Evolutionary conservation across 1,140 invertebrate species (phyloP).

Genomic region (Whitmania pigra): DNA sequence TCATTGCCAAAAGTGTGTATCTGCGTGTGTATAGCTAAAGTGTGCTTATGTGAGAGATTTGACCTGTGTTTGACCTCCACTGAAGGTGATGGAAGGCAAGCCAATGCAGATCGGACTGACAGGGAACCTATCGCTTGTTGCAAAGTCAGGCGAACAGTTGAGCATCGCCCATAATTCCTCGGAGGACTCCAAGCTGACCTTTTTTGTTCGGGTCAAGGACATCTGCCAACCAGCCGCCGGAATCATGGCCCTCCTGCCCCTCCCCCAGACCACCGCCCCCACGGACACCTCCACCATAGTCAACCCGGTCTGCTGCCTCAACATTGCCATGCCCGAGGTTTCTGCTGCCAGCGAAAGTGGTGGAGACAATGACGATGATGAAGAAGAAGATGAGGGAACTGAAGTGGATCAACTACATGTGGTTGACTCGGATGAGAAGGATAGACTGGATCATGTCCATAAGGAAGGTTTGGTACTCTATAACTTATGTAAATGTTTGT

Average conservation of each 20-base stretch:
- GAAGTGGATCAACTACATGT: neutral
- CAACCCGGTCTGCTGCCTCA: constrained; percentile 85
- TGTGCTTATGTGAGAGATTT: too few species aligned
- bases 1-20: too few species aligned
- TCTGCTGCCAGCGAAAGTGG: neutral
- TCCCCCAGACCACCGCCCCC: constrained; percentile 54
- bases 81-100: constrained; percentile 18
- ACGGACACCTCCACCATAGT: neutral
- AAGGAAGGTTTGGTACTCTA: too few species aligned
- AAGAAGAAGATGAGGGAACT: neutral
- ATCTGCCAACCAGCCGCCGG: constrained; percentile 4
- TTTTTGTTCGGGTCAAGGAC: constrained; percentile 17
- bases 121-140: constrained; percentile 3
- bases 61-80: neutral
- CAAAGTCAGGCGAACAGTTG: constrained; percentile 13
- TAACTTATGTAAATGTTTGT: too few species aligned
- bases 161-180: neutral
- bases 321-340: constrained; percentile 67
- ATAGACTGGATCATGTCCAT: neutral
- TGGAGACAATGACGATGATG: neutral
- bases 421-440: neutral
- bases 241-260: constrained; percentile 8
- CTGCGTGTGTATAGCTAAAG: too few species aligned
- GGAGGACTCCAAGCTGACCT: constrained; percentile 7
- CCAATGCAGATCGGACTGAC: constrained; percentile 14